These are phyloP conservation scores for Chinchilla lanigera DNA, from an alignment of 2,113 vertebrate species.

Conservation along the genomic window DNA sequence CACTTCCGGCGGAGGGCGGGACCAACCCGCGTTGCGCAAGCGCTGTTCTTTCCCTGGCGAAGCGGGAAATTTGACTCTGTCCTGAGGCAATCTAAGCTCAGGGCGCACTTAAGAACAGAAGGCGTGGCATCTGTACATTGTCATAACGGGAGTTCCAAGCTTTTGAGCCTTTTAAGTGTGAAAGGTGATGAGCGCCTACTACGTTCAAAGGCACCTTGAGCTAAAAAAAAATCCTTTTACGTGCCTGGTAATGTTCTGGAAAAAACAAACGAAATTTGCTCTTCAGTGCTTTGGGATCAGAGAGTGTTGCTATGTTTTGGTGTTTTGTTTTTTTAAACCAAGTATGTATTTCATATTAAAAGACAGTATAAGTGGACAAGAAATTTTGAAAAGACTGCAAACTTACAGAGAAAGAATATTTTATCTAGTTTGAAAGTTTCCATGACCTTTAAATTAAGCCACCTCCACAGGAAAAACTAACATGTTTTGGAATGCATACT, in stretches of 20 bases:
- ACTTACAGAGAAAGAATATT: background rate
- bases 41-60: accelerated
- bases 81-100: accelerated
- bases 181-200: background rate
- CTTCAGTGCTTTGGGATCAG: background rate
- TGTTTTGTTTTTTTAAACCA: background rate
- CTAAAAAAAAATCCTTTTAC: background rate
- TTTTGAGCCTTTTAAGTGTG: background rate
- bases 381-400: background rate
- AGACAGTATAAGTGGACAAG: background rate
- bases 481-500: background rate
- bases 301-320: background rate
- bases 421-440: background rate
- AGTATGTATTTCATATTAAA: background rate
- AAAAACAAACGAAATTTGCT: background rate
- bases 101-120: background rate
- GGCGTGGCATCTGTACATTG: background rate
- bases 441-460: background rate
- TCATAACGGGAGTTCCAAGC: background rate
- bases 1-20: background rate
- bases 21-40: accelerated
- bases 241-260: background rate
- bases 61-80: accelerated
- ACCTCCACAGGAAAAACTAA: background rate
- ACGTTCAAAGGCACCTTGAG: background rate